These are phyloP conservation scores for Crotalus tigris DNA, from an alignment of 2,113 vertebrate species.

Conservation along the genomic window DNA sequence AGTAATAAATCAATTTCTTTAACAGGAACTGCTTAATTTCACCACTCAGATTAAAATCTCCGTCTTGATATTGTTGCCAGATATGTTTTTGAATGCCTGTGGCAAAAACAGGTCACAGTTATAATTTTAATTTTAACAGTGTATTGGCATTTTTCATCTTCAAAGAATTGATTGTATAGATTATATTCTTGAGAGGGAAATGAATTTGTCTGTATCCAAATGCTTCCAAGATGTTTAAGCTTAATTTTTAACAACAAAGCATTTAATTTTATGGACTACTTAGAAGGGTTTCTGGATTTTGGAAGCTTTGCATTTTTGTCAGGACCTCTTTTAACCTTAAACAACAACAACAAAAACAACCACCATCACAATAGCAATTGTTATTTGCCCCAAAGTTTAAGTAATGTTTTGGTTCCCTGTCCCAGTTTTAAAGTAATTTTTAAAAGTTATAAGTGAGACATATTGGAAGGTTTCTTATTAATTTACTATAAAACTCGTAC, in stretches of 20 bases:
- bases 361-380: background rate
- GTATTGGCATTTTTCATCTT: constrained; percentile 1
- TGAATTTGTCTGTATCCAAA: background rate
- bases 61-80: background rate
- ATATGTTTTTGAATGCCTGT: background rate
- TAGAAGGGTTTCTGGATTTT: accelerated
- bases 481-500: background rate
- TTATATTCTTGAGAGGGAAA: background rate
- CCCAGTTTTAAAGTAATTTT: background rate
- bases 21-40: background rate
- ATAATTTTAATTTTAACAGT: constrained; percentile 26
- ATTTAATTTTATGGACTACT: background rate
- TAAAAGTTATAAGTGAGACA: background rate
- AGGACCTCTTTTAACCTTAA: background rate
- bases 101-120: constrained; percentile 12
- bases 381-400: background rate
- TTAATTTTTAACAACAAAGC: background rate
- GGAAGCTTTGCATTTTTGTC: background rate
- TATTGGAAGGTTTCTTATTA: background rate
- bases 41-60: background rate
- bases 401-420: background rate
- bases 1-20: background rate
- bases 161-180: background rate
- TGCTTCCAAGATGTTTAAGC: background rate
- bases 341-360: background rate